These are phyloP conservation scores for Oscheius sp. DNA, from an alignment of 2,888 invertebrate genomes.

Conservation along the genomic window DNA sequence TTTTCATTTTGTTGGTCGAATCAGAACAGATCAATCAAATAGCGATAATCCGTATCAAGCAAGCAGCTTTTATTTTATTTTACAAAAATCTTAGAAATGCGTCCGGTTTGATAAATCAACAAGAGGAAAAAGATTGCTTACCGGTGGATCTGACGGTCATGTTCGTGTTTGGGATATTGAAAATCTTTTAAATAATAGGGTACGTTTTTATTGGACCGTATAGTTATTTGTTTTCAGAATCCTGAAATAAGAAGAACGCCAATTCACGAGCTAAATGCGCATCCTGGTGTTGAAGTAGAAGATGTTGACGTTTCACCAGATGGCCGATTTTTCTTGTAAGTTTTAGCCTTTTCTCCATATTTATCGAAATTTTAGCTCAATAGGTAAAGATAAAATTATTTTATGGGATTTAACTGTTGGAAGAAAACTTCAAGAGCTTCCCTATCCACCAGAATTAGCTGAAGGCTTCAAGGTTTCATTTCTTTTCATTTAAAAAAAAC, in stretches of 20 bases:
- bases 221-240: conserved; percentile 28
- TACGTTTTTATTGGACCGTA: conserved; percentile 18
- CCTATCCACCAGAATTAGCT: conserved; percentile 47
- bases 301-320: conserved; percentile 59
- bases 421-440: conserved; percentile 47
- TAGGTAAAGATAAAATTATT: conserved; percentile 50
- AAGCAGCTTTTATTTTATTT: neutral
- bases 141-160: conserved; percentile 68
- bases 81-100: conserved; percentile 58
- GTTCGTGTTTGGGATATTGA: conserved; percentile 65
- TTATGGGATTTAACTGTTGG: conserved; percentile 61
- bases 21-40: conserved; percentile 38
- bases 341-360: neutral
- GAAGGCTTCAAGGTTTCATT: conserved; percentile 49
- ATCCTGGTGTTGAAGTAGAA: conserved; percentile 52
- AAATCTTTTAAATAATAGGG: conserved; percentile 42
- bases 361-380: conserved; percentile 41
- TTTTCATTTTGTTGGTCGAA: conserved; percentile 40
- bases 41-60: conserved; percentile 46
- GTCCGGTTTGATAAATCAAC: conserved; percentile 61
- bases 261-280: conserved; percentile 46
- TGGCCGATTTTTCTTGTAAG: conserved; percentile 44
- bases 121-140: conserved; percentile 55
- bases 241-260: conserved; percentile 45
- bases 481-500: no score